Evolutionary conservation across 2,888 invertebrate genomes (phyloP).

Genomic region (Smittia sp.): DNA sequence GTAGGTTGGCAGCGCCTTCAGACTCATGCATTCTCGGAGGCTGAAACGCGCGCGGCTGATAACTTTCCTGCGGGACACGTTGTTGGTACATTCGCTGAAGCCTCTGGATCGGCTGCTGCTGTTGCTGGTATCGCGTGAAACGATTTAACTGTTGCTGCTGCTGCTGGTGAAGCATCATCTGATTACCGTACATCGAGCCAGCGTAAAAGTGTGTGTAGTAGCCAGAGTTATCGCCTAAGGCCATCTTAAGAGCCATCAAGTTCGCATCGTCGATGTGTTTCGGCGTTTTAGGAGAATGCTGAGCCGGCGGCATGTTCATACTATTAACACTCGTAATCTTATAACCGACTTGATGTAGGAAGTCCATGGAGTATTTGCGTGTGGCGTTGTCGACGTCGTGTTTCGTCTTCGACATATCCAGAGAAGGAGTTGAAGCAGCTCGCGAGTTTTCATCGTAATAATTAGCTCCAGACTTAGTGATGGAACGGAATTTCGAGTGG

Average conservation of each 20-base stretch:
- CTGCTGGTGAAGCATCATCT: not conserved
- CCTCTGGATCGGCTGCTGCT: conserved; percentile 2
- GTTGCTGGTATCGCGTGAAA: not conserved
- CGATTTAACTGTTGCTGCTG: conserved; percentile 7
- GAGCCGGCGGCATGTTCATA: not conserved
- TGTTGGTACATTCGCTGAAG: conserved; percentile 15
- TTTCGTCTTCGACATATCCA: not conserved
- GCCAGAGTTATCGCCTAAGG: conserved; percentile 19
- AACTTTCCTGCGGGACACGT: not conserved
- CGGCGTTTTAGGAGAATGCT: not conserved
- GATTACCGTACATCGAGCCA: conserved; percentile 5
- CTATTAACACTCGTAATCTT: not conserved
- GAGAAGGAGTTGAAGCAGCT: not conserved
- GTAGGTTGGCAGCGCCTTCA: not conserved
- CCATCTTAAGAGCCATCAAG: not conserved
- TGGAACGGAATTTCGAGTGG: not conserved
- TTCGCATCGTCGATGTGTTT: not conserved
- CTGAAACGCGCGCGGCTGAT: not conserved
- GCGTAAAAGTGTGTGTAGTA: conserved; percentile 21
- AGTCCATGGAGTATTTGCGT: conserved; percentile 16
- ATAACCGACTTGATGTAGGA: not conserved
- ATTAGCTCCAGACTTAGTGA: not conserved
- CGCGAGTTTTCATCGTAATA: not conserved
- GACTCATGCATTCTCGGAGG: not conserved
- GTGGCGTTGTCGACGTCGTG: not conserved